phyloP scores from a whole-genome alignment of 1,140 invertebrate species.

The Bombus superbus region DNA sequence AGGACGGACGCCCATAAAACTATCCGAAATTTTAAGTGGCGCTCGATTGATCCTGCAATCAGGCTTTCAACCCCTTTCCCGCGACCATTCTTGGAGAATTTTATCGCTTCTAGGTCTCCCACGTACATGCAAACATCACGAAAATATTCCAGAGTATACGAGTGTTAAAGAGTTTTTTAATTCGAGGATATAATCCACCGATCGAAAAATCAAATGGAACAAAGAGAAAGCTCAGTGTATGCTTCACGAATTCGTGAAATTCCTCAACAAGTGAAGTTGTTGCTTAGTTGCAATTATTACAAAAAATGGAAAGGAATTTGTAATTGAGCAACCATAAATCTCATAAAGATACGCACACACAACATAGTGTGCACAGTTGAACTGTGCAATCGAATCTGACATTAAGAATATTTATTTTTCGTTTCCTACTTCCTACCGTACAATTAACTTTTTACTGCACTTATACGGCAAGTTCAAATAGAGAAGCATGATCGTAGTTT shows the following conservation, averaged over 20 bases:
- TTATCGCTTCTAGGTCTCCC: neutral
- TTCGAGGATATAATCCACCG: neutral
- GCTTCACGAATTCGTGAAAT: neutral
- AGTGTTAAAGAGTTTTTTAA: neutral
- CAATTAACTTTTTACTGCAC: too few species aligned
- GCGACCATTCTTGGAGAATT: neutral
- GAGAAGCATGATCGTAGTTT: neutral
- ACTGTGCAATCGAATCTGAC: neutral
- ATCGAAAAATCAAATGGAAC: neutral
- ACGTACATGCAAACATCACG: neutral
- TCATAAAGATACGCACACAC: too few species aligned
- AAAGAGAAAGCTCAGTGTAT: too few species aligned
- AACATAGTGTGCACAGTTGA: neutral
- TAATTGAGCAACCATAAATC: neutral
- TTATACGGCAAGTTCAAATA: neutral
- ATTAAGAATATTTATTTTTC: too few species aligned
- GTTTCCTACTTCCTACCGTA: too few species aligned
- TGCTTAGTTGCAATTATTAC: neutral
- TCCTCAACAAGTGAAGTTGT: neutral
- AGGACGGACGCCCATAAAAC: conserved; percentile 40
- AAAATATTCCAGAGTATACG: neutral
- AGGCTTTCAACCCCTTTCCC: conserved; percentile 10
- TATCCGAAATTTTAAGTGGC: conserved; percentile 37
- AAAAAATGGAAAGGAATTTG: neutral
- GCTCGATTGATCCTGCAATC: conserved; percentile 22